Evolutionary conservation across 2,888 invertebrate genomes (phyloP).

Genomic region (Drosophila robusta): DNA sequence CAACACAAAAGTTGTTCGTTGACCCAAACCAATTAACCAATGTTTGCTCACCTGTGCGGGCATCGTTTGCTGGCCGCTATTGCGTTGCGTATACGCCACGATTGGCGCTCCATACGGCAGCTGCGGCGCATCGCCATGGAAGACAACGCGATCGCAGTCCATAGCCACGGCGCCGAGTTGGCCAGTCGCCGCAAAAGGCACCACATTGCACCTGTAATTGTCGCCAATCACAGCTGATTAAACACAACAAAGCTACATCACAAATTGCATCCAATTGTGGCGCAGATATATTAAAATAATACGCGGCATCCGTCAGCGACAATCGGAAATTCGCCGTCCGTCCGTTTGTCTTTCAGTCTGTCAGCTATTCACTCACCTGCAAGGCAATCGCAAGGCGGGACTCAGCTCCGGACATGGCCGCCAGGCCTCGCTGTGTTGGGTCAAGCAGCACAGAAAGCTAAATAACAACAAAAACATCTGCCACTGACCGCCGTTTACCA

Average conservation of each 20-base stretch:
- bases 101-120: slow-evolving; percentile 93
- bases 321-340: slow-evolving; percentile 57
- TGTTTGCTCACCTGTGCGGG: slow-evolving; percentile 88
- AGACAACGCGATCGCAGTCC: slow-evolving; percentile 94
- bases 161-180: slow-evolving; percentile 88
- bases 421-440: slow-evolving; percentile 86
- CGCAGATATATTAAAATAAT: slow-evolving; percentile 55
- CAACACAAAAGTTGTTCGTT: background rate
- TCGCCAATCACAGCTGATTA: slow-evolving; percentile 49
- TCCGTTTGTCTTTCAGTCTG: slow-evolving; percentile 3
- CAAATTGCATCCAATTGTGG: slow-evolving; percentile 60
- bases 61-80: slow-evolving; percentile 92
- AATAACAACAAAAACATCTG: slow-evolving; percentile 47
- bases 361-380: slow-evolving; percentile 85
- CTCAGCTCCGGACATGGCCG: slow-evolving; percentile 92
- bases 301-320: slow-evolving; percentile 27
- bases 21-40: background rate
- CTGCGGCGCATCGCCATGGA: slow-evolving; percentile 91
- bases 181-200: slow-evolving; percentile 86
- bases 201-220: slow-evolving; percentile 86
- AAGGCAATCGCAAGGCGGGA: slow-evolving; percentile 91
- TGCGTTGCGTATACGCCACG: slow-evolving; percentile 91
- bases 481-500: slow-evolving; percentile 35
- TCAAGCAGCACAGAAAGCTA: slow-evolving; percentile 76
- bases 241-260: slow-evolving; percentile 37